Evolutionary conservation across 2,113 vertebrate species (phyloP), one percentile per base, ranked within the genome.

Genomic region (Helogale parvula): DNA sequence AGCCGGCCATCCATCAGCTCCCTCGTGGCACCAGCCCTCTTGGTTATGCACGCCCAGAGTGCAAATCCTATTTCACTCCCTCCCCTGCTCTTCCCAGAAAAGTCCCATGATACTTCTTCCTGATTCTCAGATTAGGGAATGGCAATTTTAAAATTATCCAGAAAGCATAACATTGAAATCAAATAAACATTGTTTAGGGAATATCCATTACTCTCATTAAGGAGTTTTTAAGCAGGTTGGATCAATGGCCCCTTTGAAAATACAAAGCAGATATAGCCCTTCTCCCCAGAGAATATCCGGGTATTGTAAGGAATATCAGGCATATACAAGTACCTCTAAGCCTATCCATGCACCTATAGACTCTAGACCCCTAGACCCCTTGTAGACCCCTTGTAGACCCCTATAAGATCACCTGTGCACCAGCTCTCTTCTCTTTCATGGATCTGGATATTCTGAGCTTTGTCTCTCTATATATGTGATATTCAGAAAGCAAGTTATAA

Each of bases 181-280:
- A 90, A 76, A 68, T 21, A 17, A 66, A 93, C 88, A 88, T 23
- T 16, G 86, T 54, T 69, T 90, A 50, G 14, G 31, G 23, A 52
- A 72, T 84, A 57, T 77, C 19, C 23, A 2, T n/a, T 95, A 25
- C 10, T 72, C 38, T 21, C 71, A 38, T 29, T 57, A 90, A 76
- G 57, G 21, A n/a, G 14, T 89, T 94, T 41, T 79, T 68, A 93
- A 17, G 52, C 33, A 94, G 54, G 41, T 27, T 94, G 11, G 52
- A 45, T 93, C 23, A 85, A 85, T 71, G 50, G 38, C 17, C 14
- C 11, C 33, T 96, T 92, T 82, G 57, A 81, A 94, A 88, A 94
- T 31, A 86, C 4, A 4, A 92, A 38, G 23, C 16, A 94, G 16
- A 69, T n/a, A 76, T 3, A 45, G 17, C 7, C 5, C 1, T 82